Base-by-base conservation (phyloP, 2,797 vertebrate genomes). In the Phoeniculus purpureus region DNA sequence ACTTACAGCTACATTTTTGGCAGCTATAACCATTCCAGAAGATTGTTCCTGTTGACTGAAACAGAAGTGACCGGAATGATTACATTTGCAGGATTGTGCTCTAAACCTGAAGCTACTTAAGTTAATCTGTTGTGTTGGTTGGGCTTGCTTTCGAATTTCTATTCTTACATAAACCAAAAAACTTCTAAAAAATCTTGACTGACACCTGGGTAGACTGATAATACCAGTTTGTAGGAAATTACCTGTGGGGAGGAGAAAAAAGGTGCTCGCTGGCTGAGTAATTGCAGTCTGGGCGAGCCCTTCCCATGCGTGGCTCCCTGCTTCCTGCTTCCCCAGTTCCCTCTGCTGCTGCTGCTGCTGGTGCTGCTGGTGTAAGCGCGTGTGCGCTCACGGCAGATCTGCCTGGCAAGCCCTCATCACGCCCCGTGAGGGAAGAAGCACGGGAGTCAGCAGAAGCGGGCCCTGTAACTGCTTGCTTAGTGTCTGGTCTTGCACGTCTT, bases 161-260 rank as follows among this genome's bases (percentile, higher is more conserved):
- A 48, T 81, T 82, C 26, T 81, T 82, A 40, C 7, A 11, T 60
- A 27, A 62, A 56, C 61, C 65, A 43, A 22, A 85, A 82, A 67
- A 7, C 7, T 37, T 27, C 4, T 61, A 0, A 16, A 52, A 81
- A 66, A 20, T 65, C 34, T 58, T 58, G 37, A 37, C 29, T 65
- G 78, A 59, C 76, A 52, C 13, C 76, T 72, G 34, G 16, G 76
- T 65, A 85, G 79, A 81, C 88, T 2, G 27, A 89, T 82, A 87
- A 72, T 91, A 87, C 70, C 66, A 60, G 79, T 81, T 83, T 73
- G 67, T 40, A 64, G 52, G 60, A 83, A 74, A 87, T 85, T 65
- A 93, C 59, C 26, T 52, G 0, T 31, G 45, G 59, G 73, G 59
- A 87, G 52, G 56, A 85, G 84, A 87, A 78, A 85, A 37, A 50